Evolutionary conservation across 2,888 invertebrate species (phyloP).

Genomic region (Uloborus plumipes): DNA sequence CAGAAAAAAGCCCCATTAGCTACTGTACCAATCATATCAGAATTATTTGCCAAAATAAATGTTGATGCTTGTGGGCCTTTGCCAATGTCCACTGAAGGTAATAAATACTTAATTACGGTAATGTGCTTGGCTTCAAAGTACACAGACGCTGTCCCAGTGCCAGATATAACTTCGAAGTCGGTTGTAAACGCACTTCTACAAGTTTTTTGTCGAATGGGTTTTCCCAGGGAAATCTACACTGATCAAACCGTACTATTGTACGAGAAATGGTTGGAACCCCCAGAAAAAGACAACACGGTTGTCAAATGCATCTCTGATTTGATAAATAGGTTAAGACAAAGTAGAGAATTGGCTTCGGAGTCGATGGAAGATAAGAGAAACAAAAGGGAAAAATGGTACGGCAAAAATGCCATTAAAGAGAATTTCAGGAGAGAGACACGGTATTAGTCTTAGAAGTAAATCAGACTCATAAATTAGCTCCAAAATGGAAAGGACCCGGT

Average conservation of each 20-base stretch:
- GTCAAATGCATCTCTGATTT: neutral
- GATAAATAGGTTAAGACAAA: neutral
- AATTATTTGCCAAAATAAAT: neutral
- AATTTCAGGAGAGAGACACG: neutral
- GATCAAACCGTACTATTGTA: constrained; percentile 8
- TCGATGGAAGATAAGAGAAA: neutral
- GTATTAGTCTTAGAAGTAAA: neutral
- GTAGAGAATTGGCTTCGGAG: neutral
- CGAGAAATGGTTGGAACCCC: neutral
- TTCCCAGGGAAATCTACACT: constrained; percentile 16
- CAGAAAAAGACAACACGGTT: neutral
- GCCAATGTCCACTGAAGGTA: neutral
- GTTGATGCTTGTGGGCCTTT: neutral
- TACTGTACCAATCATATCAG: no score
- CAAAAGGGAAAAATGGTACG: neutral
- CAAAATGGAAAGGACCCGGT: neutral
- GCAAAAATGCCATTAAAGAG: neutral
- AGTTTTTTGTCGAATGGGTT: constrained; percentile 16
- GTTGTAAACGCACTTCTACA: neutral
- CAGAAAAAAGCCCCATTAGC: no score
- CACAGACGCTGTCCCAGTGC: neutral
- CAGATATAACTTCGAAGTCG: constrained; percentile 1
- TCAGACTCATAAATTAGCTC: neutral
- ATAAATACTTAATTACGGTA: neutral
- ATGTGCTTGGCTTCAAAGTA: constrained; percentile 3